Evolutionary conservation across 92 coral and sea anemone genomes (phyloP).

Genomic region (Parazoanthus swiftii): DNA sequence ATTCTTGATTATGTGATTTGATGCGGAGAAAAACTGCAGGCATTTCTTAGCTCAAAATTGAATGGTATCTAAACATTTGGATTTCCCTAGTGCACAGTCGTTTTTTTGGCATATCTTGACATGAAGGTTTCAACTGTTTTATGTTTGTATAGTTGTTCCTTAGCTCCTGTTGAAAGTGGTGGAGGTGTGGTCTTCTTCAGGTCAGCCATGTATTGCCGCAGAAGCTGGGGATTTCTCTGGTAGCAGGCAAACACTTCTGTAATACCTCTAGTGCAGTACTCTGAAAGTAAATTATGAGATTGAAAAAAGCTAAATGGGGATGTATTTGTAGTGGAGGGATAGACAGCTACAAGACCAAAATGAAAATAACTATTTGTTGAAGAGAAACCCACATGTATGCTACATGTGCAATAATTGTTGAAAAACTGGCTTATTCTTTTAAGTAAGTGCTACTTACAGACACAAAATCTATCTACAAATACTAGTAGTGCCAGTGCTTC

Average conservation of each 20-base stretch:
- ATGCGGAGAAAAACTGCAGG: no score
- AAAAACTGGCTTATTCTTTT: no score
- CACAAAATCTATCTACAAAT: neutral
- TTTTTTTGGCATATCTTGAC: conserved; percentile 22
- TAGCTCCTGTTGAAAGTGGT: conserved; percentile 43
- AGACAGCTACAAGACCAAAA: neutral
- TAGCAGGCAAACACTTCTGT: conserved; percentile 27
- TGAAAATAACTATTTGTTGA: neutral
- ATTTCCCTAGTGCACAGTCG: conserved; percentile 1
- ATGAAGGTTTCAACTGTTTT: conserved; percentile 40
- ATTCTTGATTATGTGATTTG: no score
- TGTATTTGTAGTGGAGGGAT: no score
- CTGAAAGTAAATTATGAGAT: conserved; percentile 9
- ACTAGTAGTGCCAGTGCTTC: neutral
- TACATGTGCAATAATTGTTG: no score
- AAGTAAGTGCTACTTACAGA: neutral
- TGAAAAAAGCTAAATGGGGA: no score
- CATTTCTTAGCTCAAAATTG: no score
- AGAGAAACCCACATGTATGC: neutral
- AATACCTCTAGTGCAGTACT: conserved; percentile 42
- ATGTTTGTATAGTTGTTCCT: conserved; percentile 42
- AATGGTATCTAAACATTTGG: neutral
- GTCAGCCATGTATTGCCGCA: conserved; percentile 20
- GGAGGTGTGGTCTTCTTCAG: conserved; percentile 37
- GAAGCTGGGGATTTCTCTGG: conserved; percentile 32